Evolutionary conservation across 2,888 invertebrate species (phyloP), one percentile per base, ranked within the genome.

Genomic region (Eledone cirrhosa): DNA sequence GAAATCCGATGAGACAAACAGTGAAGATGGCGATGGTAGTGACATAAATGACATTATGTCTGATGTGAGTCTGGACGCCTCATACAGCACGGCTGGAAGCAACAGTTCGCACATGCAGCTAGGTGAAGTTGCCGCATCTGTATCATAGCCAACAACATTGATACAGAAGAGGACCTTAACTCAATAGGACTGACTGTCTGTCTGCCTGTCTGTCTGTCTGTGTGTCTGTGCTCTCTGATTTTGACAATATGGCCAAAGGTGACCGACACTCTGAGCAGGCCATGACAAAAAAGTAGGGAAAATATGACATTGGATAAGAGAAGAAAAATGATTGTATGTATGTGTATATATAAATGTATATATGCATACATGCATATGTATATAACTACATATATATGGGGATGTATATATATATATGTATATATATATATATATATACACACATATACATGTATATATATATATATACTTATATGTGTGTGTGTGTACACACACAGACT

Each of bases 11-110:
- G 74, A 77, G 59, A 79, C 79, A 78, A 80, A 80, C 80, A 80
- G 82, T 80, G 84, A 84, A 83, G 85, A 85, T 74, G 84, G 81
- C 77, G 82, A 85, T 80, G 67, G 83, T 74, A 85, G 85, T 83
- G 84, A 85, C 74, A 81, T 79, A 33, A 81, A 84, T 33, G 83
- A 84, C 53, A 81, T 82, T 29, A 80, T 82, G 29, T 83, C 83
- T 11, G 84, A 85, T 76, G 78, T 78, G 24, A 84, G 83, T 79
- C 81, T 85, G 80, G 84, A 85, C 59, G 78, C 75, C 1, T 75
- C 78, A 1, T 72, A 72, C 33, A 72, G 72, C 41, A 72, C 72
- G 41, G 72, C 72, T 22, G 72, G 72, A 4, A 72, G 72, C 41
- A 72, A 72, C 31, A 72, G 72, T 72, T 72, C 72, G 14, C 31